Base-by-base conservation (phyloP, 92 coral and sea anemone genomes). In the Palythoa caribaeorum region DNA sequence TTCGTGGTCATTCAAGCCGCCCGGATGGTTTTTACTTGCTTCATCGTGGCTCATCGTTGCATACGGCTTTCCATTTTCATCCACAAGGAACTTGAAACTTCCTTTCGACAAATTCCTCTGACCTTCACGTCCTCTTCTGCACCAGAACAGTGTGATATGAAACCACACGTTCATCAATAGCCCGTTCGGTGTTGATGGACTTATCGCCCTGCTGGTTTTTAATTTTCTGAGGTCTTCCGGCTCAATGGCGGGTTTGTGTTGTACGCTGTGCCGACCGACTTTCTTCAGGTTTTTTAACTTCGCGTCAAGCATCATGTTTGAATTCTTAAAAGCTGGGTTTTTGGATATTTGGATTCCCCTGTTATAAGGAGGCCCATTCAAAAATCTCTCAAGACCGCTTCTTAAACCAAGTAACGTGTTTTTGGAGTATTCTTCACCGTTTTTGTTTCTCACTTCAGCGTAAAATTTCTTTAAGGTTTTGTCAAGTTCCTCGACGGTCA, bases 171-270 rank as follows among this genome's bases (percentile, higher is more conserved):
- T 71, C 38, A 17, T 17, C 44, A 71, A 15, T 28, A 71, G 76
- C 14, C 40, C 44, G 76, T 71, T 71, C 10, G 76, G 76, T 21
- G 76, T 71, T 71, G 76, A 21, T 71, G 76, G 76, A 71, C 76
- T 71, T 71, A 71, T 21, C 44, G 44, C 76, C 38, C 28, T 38
- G 17, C 63, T 70, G 40, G 73, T 16, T 47, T 80, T 87, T 48
- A 88, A 75, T 75, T 68, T 79, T 70, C 53, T 20, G 36, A 88
- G 91, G 66, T 79, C 87, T 65, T 80, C 37, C 3, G 14, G 12
- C 51, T 80, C 53, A n/a, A 88, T 88, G 39, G 87, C 78, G 28
- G 91, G 86, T 68, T 88, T 88, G 91, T 79, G 87, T 44, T 78
- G 44, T 28, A 60, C 79, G 62, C 62, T 87, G 63, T 51, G 63